These are phyloP conservation scores for Psittacula echo DNA, from an alignment of 2,797 vertebrate species.

Conservation along the genomic window DNA sequence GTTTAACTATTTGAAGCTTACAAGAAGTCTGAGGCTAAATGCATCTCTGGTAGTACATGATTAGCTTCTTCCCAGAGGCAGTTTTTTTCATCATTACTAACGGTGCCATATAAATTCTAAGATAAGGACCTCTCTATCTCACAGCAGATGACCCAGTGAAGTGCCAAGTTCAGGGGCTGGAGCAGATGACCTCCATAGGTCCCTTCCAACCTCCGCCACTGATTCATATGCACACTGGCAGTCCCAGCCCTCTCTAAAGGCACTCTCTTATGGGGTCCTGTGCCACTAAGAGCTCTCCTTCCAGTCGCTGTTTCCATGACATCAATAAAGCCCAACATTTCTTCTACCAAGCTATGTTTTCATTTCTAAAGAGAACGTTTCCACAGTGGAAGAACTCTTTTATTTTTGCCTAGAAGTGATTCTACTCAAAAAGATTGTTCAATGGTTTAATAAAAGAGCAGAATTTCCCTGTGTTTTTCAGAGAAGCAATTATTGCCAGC, in stretches of 20 bases:
- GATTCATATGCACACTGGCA: rapidly evolving
- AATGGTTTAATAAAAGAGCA: neutral
- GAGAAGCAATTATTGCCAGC: neutral
- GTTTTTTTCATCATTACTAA: neutral
- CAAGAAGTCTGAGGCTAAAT: neutral
- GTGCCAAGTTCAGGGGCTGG: neutral
- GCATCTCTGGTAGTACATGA: rapidly evolving
- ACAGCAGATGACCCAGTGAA: neutral
- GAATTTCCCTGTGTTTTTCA: constrained; percentile 2
- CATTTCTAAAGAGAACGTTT: neutral
- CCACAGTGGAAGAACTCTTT: neutral
- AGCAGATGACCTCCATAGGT: neutral
- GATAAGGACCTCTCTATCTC: neutral
- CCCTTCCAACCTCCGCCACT: neutral
- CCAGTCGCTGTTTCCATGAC: neutral
- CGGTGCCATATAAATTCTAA: neutral
- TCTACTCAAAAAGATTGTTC: neutral
- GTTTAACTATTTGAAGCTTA: neutral
- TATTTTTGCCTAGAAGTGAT: neutral
- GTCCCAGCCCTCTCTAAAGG: neutral
- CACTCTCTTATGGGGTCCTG: neutral
- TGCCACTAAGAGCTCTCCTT: neutral
- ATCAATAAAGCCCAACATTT: neutral
- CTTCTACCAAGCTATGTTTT: neutral
- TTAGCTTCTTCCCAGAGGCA: neutral